Evolutionary conservation across 2,888 invertebrate genomes (phyloP).

Genomic region (Drosophila paranaensis): DNA sequence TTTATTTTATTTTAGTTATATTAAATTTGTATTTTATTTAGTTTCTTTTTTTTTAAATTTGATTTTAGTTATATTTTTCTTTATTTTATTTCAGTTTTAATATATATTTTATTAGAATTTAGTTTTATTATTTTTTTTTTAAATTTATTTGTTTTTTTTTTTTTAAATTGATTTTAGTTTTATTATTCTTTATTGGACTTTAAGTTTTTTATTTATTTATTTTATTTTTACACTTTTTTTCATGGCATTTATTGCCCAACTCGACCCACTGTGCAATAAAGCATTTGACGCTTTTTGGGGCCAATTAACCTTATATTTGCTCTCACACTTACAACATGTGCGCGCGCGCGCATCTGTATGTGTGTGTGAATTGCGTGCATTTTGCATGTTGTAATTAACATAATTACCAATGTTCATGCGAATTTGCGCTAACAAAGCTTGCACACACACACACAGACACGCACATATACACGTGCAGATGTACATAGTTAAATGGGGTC

Average conservation of each 20-base stretch:
- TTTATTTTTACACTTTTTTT: no score
- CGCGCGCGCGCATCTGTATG: constrained; percentile 3
- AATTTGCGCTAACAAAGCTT: constrained; percentile 29
- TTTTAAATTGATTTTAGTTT: neutral
- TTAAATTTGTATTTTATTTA: no score
- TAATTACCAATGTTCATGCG: constrained; percentile 54
- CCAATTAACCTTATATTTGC: constrained; percentile 59
- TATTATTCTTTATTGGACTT: neutral
- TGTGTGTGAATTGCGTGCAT: constrained; percentile 42
- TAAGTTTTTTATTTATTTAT: no score
- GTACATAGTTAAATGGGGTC: constrained; percentile 7
- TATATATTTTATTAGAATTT: no score
- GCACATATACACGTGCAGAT: neutral
- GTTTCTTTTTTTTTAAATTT: neutral
- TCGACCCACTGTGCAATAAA: constrained; percentile 44
- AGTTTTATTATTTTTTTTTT: neutral
- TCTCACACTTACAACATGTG: constrained; percentile 15
- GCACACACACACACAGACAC: constrained; percentile 8
- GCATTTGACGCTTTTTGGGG: constrained; percentile 49
- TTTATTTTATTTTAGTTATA: no score
- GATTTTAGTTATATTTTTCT: no score
- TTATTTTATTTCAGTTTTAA: no score
- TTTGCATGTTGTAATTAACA: constrained; percentile 61
- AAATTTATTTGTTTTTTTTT: no score
- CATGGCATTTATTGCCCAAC: neutral